phyloP scores from a whole-genome alignment of 37 sponge, comb jelly and placozoan species.

The Chondrosia reniformis region DNA sequence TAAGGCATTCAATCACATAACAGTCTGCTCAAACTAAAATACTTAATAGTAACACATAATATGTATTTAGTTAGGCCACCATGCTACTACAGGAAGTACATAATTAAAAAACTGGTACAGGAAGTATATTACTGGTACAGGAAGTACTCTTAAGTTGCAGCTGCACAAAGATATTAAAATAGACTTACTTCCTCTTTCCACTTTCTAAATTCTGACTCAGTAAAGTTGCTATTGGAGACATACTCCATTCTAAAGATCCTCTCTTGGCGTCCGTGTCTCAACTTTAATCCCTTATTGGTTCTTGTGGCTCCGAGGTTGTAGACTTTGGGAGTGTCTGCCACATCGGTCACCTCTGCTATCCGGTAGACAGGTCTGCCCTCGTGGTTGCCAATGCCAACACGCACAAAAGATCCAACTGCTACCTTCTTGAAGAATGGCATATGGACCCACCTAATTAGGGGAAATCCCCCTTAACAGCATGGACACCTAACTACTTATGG shows the following conservation, averaged over 20 bases:
- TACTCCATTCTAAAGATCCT: slow-evolving; percentile 94
- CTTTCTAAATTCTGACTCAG: slow-evolving; percentile 85
- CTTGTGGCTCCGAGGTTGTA: slow-evolving; percentile 78
- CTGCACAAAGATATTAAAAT: background rate
- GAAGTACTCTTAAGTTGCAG: background rate
- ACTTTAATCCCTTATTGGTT: slow-evolving; percentile 85
- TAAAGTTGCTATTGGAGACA: slow-evolving; percentile 90
- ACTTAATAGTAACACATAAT: background rate
- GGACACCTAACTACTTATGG: too few species aligned
- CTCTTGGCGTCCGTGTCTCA: slow-evolving; percentile 86
- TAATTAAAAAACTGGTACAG: background rate
- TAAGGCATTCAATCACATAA: background rate
- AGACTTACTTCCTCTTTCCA: slow-evolving; percentile 76
- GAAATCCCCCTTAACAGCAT: too few species aligned
- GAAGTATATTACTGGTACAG: background rate
- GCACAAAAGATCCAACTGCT: slow-evolving; percentile 79
- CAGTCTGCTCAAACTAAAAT: background rate
- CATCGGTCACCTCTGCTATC: slow-evolving; percentile 82
- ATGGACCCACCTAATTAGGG: slow-evolving; percentile 88
- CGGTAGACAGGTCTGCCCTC: slow-evolving; percentile 91
- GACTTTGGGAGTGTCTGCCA: slow-evolving; percentile 83
- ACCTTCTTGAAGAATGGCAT: slow-evolving; percentile 95
- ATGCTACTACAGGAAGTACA: background rate
- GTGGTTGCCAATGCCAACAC: slow-evolving; percentile 93
- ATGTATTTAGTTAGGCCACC: background rate